Evolutionary conservation across 2,113 vertebrate genomes (phyloP).

Genomic region (Craseonycteris thonglongyai): DNA sequence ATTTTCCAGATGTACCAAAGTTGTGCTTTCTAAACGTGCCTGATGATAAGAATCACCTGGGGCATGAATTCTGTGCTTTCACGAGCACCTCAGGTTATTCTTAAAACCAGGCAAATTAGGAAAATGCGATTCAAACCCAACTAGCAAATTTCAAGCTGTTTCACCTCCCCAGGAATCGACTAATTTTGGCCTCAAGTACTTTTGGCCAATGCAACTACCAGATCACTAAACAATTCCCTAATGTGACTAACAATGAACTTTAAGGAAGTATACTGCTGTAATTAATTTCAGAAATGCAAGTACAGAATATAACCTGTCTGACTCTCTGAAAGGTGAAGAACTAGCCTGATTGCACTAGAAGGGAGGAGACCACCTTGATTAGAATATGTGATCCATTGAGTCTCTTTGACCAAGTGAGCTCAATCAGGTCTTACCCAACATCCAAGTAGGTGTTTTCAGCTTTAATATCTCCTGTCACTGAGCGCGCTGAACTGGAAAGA

Average conservation of each 20-base stretch:
- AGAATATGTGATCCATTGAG: background rate
- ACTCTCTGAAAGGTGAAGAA: background rate
- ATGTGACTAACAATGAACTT: conserved; percentile 31
- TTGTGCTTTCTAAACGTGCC: background rate
- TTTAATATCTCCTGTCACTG: background rate
- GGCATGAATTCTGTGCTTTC: background rate
- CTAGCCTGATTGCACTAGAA: background rate
- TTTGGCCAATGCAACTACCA: conserved; percentile 3
- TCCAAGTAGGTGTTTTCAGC: background rate
- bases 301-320: background rate
- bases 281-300: conserved; percentile 7
- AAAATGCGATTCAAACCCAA: conserved; percentile 4
- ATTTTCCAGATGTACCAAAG: background rate
- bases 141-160: conserved; percentile 15
- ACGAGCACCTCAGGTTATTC: background rate
- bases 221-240: conserved; percentile 30
- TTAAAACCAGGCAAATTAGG: background rate
- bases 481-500: background rate
- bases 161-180: background rate
- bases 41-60: background rate
- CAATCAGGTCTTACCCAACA: background rate
- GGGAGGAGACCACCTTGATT: background rate
- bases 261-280: background rate
- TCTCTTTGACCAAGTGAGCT: background rate
- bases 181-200: conserved; percentile 35